Evolutionary conservation across 2,113 vertebrate genomes (phyloP), one percentile per base, ranked within the genome.

Genomic region (Columba janthina): DNA sequence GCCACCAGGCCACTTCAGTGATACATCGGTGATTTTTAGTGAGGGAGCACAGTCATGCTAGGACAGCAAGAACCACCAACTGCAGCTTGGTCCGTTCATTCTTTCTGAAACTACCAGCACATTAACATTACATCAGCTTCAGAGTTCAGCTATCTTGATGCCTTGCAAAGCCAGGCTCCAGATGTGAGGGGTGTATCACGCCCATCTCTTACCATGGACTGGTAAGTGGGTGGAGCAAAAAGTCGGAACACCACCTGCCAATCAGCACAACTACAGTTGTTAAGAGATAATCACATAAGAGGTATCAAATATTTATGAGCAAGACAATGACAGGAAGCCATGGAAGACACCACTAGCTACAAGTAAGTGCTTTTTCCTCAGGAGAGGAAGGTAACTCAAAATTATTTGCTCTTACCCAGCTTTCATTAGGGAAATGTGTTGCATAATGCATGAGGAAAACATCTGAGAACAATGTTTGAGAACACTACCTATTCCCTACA

Each of bases 391-490:
- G 70, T 66, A 95, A 77, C 64, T 88, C 60, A 19, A 79, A 76
- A 48, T 92, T 84, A 85, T 65, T 77, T 73, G 62, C 84, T 90
- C 58, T 88, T 80, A 89, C 34, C 69, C 73, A 85, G 89, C 83
- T 84, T 92, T 90, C 80, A 94, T 88, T 89, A 94, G 40, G 53
- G 53, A 94, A 94, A 10, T 3, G 2, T 22, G 5, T 32, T 97
- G 91, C 94, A 97, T 97, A 96, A 97, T 96, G 34, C 84, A 97
- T 97, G 92, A 97, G 89, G 44, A 83, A 90, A 73, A 87, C 73
- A 95, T 81, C 66, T 0, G 38, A 95, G 90, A 95, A 88, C 73
- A 93, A 42, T 79, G 74, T 53, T 61, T 85, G 82, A 90, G 79
- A 89, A 91, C 77, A 88, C 91, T 73, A 92, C 85, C 67, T 87